A percentile compares a stretch with the other conserved stretches of the same genome.
These are phyloP conservation scores for Stenopsyche tienmushanensis DNA, from an alignment of 1,140 invertebrate species.

Conservation along the genomic window DNA sequence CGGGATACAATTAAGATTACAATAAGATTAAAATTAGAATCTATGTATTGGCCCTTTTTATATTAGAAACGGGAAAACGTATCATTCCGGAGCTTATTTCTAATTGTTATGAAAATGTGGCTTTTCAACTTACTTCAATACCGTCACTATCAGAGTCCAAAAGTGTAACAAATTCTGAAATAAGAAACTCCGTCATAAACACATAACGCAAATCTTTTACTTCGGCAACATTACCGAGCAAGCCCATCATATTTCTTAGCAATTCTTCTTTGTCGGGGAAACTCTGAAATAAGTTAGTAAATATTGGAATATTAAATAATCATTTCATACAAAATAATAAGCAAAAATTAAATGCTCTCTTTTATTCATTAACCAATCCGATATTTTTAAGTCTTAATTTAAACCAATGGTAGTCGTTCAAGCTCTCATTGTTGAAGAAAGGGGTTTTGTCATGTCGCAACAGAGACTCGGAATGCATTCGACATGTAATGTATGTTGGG, in stretches of 20 bases:
- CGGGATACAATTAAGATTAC: neutral
- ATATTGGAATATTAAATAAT: neutral
- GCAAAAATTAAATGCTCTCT: neutral
- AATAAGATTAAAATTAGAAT: neutral
- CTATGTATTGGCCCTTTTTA: too few relatives aligned
- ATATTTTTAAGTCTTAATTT: too few relatives aligned
- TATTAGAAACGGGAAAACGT: too few relatives aligned
- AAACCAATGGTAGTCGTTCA: too few relatives aligned
- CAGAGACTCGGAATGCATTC: too few relatives aligned
- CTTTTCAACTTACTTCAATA: slow-evolving; percentile 82
- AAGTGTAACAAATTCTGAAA: slow-evolving; percentile 83
- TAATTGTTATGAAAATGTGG: too few relatives aligned
- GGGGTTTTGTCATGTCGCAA: too few relatives aligned
- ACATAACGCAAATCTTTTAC: slow-evolving; percentile 79
- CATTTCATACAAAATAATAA: neutral
- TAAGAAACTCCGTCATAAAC: slow-evolving; percentile 83
- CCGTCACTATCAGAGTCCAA: slow-evolving; percentile 85
- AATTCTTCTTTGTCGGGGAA: slow-evolving; percentile 88
- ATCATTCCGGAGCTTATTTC: too few relatives aligned
- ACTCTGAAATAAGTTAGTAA: slow-evolving; percentile 55
- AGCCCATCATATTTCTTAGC: slow-evolving; percentile 94
- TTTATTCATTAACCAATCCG: neutral
- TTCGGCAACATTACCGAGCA: slow-evolving; percentile 95
- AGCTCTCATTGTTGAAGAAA: too few relatives aligned
- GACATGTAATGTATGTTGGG: too few relatives aligned